Base-by-base conservation (phyloP, 2,113 vertebrate species). In the Aythya baeri region DNA sequence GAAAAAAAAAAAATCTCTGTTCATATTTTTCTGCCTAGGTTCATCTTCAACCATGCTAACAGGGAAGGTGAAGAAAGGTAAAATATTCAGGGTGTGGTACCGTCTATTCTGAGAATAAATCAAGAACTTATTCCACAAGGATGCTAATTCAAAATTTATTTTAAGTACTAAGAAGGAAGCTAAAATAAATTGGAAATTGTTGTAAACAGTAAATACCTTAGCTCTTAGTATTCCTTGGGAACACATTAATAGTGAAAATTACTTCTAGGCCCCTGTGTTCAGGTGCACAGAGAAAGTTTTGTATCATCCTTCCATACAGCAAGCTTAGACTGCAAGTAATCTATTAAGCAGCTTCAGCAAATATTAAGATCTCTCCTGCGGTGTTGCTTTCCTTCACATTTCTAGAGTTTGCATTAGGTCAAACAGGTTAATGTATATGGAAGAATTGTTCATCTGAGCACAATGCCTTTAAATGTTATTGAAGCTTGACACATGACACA, bases 391-490 rank as follows among this genome's bases (percentile, higher is more conserved):
- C 7, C 58, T 41, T 44, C 62, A 61, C 58, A 54, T 8, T 31
- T 41, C 29, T 54, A 52, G 31, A 73, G 32, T 52, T 66, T n/a
- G 55, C 32, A 36, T 63, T 41, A 61, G 21, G 20, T 57, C 17
- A 74, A 63, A 58, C 43, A 86, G 9, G n/a, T 71, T 62, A 68
- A 68, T 4, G 9, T 14, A 74, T 4, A 2, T 12, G 34, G 25
- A 84, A 84, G 18, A 84, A 57, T 13, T 13, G 14, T 26, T 67
- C 15, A 50, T 50, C 58, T 57, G 29, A n/a, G 29, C 46, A 26
- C 32, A 44, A 52, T 14, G 11, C 1, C 0, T 58, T 89, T 32
- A 38, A 89, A 18, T 7, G 3, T 18, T 41, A 54, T 0, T 34
- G 8, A 59, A 41, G 55, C 31, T 26, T n/a, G 27, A 79, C 78